Base-by-base conservation (phyloP, 2,888 invertebrate genomes). In the Drosophila emarginata region DNA sequence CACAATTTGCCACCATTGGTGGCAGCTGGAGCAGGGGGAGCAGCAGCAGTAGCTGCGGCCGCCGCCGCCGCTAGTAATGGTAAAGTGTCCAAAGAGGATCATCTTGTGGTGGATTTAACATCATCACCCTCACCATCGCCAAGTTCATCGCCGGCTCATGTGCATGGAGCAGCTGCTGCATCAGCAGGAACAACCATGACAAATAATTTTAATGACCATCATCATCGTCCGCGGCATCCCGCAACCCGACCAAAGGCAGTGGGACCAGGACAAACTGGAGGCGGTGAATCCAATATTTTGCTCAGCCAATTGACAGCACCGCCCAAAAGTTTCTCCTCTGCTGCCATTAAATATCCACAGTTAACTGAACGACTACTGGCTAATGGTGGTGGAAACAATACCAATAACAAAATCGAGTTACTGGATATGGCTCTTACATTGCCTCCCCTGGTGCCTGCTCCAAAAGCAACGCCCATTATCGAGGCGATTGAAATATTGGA, bases 61-160 rank as follows among this genome's bases (percentile, higher is more conserved):
- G 45, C 3, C 11, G 18, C 58, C n/a, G 62, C 57, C 11, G 60
- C 72, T 26, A 83, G 76, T 70, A 87, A 87, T 58, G 88, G 77
- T 15, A 63, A 72, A 9, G 39, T 59, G n/a, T 36, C 23, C 26
- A 54, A 58, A 60, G 45, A 54, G 32, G 54, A 54, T 36, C 54
- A 54, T 54, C 18, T 54, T 15, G 54, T 90, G 26, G 91, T 91
- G 28, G 91, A 91, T 72, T 68, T 91, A 57, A 91, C 91, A 9
- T 90, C 90, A 12, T 91, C 91, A 2, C 91, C 91, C 0, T 91
- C 91, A 3, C 91, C 91, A 0, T 91, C 91, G 15, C 90, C 91
- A 0, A 88, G 90, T 0, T 88, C 90, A 2, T 91, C 91, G 58
- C 91, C 91, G 3, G 18, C 18, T 12, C 45, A 45, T 45, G 18